Evolutionary conservation across 1,140 invertebrate species (phyloP).

Genomic region (Pachypeltis micranthus): DNA sequence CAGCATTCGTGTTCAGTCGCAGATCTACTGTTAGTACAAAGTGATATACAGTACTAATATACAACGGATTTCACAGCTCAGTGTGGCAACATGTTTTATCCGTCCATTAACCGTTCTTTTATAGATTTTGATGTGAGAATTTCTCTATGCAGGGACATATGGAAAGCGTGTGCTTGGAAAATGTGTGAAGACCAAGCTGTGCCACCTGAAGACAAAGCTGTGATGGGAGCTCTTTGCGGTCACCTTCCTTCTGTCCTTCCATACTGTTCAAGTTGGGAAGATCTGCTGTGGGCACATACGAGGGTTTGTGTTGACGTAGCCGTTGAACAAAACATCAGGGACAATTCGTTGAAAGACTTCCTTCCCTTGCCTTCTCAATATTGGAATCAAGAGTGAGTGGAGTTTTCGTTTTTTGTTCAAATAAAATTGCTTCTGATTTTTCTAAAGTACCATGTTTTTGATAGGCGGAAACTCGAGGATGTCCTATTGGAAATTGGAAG

Average conservation of each 20-base stretch:
- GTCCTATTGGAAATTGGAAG: neutral
- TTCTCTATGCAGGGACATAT: slow-evolving; percentile 55
- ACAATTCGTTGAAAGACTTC: slow-evolving; percentile 42
- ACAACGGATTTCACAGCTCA: too few relatives aligned
- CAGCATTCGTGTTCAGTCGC: too few relatives aligned
- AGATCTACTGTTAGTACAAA: too few relatives aligned
- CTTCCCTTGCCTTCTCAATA: slow-evolving; percentile 57
- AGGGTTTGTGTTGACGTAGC: slow-evolving; percentile 68
- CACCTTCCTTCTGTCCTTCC: slow-evolving; percentile 61
- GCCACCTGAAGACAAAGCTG: slow-evolving; percentile 40
- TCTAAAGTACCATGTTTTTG: neutral
- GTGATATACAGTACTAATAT: too few relatives aligned
- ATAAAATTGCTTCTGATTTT: neutral
- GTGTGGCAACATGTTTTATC: too few relatives aligned
- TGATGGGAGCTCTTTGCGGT: slow-evolving; percentile 71
- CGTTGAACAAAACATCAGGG: slow-evolving; percentile 63
- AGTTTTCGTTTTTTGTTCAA: slow-evolving; percentile 17
- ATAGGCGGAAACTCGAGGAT: neutral
- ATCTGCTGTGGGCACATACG: slow-evolving; percentile 80
- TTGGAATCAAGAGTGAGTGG: slow-evolving; percentile 61
- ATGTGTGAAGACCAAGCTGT: slow-evolving; percentile 45
- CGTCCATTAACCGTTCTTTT: too few relatives aligned
- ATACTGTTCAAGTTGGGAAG: slow-evolving; percentile 69
- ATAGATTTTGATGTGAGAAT: neutral
- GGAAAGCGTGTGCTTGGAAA: slow-evolving; percentile 75